Conservation (phyloP, 1,140 invertebrate genomes). For the Eumaeus atala region DNA sequence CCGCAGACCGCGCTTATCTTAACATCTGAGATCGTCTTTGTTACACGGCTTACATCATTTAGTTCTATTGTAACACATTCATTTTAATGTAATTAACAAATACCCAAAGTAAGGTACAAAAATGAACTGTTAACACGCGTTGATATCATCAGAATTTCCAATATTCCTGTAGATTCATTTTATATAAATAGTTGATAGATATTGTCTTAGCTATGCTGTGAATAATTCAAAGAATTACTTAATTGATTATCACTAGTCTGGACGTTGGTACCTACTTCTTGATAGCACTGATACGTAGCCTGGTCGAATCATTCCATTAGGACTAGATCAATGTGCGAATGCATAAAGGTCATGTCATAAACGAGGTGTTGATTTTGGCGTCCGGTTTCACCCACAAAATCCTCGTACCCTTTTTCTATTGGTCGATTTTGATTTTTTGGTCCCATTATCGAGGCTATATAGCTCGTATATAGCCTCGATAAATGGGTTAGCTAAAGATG, state of each 20-base stretch:
- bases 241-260: background rate
- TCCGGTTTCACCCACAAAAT: too few species aligned
- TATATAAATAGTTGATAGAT: slow-evolving; percentile 10
- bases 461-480: too few species aligned
- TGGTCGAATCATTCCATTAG: slow-evolving; percentile 5
- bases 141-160: too few species aligned
- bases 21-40: slow-evolving; percentile 16
- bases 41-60: slow-evolving; percentile 3
- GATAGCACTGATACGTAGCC: slow-evolving; percentile 13
- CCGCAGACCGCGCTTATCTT: slow-evolving; percentile 32
- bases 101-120: too few species aligned
- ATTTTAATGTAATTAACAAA: too few species aligned
- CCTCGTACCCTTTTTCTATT: too few species aligned
- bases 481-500: too few species aligned
- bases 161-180: too few species aligned
- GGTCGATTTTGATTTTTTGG: too few species aligned
- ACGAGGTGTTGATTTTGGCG: too few species aligned
- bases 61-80: slow-evolving; percentile 7
- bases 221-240: background rate
- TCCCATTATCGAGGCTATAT: too few species aligned
- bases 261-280: slow-evolving; percentile 5
- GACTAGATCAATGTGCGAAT: slow-evolving; percentile 1
- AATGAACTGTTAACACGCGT: too few species aligned
- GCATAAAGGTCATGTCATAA: slow-evolving; percentile 9
- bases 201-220: slow-evolving; percentile 1